phyloP scores from a whole-genome alignment of 2,797 vertebrate genomes.

The Sitta carolinensis region DNA sequence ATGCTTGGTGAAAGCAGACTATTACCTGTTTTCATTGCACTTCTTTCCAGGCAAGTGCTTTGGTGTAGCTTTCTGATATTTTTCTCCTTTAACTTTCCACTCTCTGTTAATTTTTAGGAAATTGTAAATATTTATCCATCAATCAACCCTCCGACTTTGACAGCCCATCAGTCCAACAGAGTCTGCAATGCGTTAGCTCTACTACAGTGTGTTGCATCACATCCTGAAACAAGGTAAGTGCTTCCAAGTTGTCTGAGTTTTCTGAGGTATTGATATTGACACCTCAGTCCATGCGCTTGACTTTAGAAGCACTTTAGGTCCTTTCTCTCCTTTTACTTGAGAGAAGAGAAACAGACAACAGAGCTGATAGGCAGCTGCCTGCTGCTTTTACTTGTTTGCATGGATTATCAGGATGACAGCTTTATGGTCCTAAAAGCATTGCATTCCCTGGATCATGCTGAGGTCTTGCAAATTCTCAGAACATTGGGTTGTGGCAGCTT shows the following conservation, averaged over 20 bases:
- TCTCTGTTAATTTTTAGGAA: slow-evolving; percentile 79
- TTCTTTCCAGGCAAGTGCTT: neutral
- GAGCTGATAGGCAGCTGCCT: neutral
- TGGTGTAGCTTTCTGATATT: neutral
- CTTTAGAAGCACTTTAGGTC: neutral
- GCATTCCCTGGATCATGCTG: neutral
- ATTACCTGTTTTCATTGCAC: neutral
- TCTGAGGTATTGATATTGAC: neutral
- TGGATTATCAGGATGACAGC: neutral
- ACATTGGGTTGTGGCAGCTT: neutral
- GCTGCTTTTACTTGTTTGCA: neutral
- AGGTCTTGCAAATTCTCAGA: neutral
- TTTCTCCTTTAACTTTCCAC: neutral
- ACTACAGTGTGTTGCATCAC: slow-evolving; percentile 96
- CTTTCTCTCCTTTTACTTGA: neutral
- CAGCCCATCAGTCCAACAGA: slow-evolving; percentile 97
- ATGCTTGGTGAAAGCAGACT: neutral
- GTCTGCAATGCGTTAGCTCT: slow-evolving; percentile 97
- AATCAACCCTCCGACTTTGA: slow-evolving; percentile 96
- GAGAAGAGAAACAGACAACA: neutral
- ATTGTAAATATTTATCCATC: slow-evolving; percentile 99
- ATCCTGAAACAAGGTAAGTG: slow-evolving; percentile 92
- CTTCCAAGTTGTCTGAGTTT: neutral
- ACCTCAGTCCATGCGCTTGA: neutral
- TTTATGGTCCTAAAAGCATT: neutral